Evolutionary conservation across 1,140 invertebrate genomes (phyloP).

Genomic region (Apis laboriosa): DNA sequence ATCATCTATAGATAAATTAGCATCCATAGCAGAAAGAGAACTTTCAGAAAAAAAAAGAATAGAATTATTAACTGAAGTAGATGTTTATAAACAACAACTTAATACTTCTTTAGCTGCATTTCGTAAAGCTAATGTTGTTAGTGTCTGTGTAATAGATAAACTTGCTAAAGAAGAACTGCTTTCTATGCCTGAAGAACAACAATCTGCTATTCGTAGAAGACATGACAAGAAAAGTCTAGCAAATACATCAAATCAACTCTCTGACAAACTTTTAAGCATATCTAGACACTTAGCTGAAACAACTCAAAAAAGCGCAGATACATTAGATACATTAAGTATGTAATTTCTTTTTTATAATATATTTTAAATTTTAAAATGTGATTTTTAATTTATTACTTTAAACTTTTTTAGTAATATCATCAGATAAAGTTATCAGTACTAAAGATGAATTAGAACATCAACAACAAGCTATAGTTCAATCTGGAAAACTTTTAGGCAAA

Average conservation of each 20-base stretch:
- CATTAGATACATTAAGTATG: slow-evolving; percentile 89
- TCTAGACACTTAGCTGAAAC: slow-evolving; percentile 92
- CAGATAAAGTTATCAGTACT: slow-evolving; percentile 84
- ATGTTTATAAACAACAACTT: slow-evolving; percentile 86
- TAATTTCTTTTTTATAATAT: slow-evolving; percentile 38
- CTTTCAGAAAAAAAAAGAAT: slow-evolving; percentile 84
- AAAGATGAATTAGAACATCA: slow-evolving; percentile 93
- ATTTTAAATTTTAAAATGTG: slow-evolving; percentile 3
- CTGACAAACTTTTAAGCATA: slow-evolving; percentile 91
- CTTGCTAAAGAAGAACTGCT: slow-evolving; percentile 86
- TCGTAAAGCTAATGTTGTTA: slow-evolving; percentile 88
- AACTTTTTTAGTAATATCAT: slow-evolving; percentile 79
- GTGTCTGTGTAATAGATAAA: slow-evolving; percentile 89
- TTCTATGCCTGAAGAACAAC: slow-evolving; percentile 82
- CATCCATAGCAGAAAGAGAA: slow-evolving; percentile 83
- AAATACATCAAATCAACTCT: slow-evolving; percentile 87
- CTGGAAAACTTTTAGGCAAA: slow-evolving; percentile 94
- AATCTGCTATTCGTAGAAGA: slow-evolving; percentile 83
- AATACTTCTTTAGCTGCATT: slow-evolving; percentile 87
- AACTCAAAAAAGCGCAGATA: slow-evolving; percentile 91
- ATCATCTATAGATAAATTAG: slow-evolving; percentile 86
- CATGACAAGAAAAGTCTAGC: slow-evolving; percentile 84
- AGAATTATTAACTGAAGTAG: slow-evolving; percentile 84
- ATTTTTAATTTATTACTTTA: slow-evolving; percentile 25
- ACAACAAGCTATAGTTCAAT: slow-evolving; percentile 92